Base-by-base conservation (phyloP, 2,888 invertebrate species). In the Lymantria monacha region DNA sequence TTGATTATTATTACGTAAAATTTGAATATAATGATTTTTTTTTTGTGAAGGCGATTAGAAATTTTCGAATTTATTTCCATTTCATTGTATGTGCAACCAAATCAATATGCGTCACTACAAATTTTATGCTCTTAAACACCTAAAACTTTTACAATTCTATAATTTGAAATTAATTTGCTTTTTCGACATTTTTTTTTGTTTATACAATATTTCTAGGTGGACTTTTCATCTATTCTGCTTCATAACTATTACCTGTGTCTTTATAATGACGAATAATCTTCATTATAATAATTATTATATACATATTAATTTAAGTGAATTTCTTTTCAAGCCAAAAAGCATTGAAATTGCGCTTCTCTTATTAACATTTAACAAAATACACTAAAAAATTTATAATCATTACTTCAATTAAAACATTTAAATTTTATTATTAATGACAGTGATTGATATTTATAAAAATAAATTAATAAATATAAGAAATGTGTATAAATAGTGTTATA, bases 281-380 rank as follows among this genome's bases (percentile, higher is more conserved):
- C 45, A 49, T 57, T 22, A 54, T 56, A 60, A 53, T 63, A 22
- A 5, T 1, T 33, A 33, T 62, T 63, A 57, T 69, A 57, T 66
- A 70, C 62, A 64, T 64, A 66, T 59, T n/a, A 14, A 8, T 12
- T 9, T n/a, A 68, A 59, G 57, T 66, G 59, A 37, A 42, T 48
- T 59, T 40, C 49, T 56, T 62, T 69, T 66, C 70, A 74, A 74
- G 73, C 73, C 73, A 73, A 72, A 71, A 73, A 73, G 73, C 73
- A 74, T 73, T 66, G 63, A 71, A 68, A 64, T 63, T 61, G 69
- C 72, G 59, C 64, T 66, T 48, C 43, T 56, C 55, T 53, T 64
- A 5, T 50, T 51, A 59, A 51, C 53, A 46, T 59, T 49, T 43
- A 64, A 66, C 63, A 60, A 60, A 70, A 65, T 63, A 69, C 59